Evolutionary conservation across 2,888 invertebrate genomes (phyloP), one percentile per base, ranked within the genome.

Genomic region (Sisyra terminalis): DNA sequence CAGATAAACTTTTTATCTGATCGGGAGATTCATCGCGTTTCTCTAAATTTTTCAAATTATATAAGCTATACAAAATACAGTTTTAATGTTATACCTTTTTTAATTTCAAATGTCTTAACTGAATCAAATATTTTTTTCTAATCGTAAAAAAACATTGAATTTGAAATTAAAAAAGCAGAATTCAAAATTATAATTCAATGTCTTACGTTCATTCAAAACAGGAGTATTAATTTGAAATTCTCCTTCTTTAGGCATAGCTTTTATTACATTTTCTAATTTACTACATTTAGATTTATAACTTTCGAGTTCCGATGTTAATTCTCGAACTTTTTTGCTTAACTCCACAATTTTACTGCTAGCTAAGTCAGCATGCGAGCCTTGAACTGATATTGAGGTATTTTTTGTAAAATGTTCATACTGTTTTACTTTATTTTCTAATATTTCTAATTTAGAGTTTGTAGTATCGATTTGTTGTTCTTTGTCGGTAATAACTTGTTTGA

Each of bases 311-410:
- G 74, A 66, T 3, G 69, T 70, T 45, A 75, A 66, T 50, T 78
- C 76, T 29, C 77, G 61, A 40, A 76, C 70, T 53, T 73, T 75
- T 55, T 75, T 77, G 50, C 73, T 76, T 5, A 79, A 59, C 43
- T 78, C 77, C 1, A 77, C 69, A 45, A 79, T 71, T 61, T 78
- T 78, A n/a, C 69, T 64, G 34, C 71, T 70, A 2, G 73, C 71
- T 7, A 71, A 53, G 18, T 73, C 71, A 5, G 67, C 66, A 7
- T 24, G 24, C 3, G 24, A 5, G 3, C 24, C 24, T 1, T 71
- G 65, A 51, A 17, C 10, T 2, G 67, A 64, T 2, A 65, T 61
- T 6, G 66, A 66, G 46, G 67, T 65, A 2, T 64, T 64, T 2
- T 67, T 65, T 0, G 67, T 65, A 0, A 63, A 62, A 9, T 65